These are phyloP conservation scores for Rhizoglyphus robini DNA, from an alignment of 1,140 invertebrate species.

Conservation along the genomic window DNA sequence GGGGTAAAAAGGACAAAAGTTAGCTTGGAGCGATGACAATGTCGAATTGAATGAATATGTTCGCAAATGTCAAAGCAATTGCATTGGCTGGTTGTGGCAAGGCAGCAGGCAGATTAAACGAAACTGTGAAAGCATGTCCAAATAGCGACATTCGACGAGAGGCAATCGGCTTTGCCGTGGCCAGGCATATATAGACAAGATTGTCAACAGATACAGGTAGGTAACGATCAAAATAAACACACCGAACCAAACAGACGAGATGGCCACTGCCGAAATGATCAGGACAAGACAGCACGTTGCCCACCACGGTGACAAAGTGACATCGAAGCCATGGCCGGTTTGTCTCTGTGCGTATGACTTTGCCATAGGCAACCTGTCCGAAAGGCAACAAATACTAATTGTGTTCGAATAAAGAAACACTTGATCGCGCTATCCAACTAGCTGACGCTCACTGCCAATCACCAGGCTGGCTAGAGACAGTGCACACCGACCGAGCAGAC, in stretches of 20 bases:
- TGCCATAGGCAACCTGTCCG: constrained; percentile 12
- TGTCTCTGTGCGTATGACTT: constrained; percentile 1
- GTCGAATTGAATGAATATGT: neutral
- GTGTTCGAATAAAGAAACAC: constrained; percentile 3
- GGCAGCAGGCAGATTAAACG: neutral
- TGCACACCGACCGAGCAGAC: neutral
- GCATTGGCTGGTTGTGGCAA: no score
- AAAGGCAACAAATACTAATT: constrained; percentile 13
- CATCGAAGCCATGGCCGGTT: neutral
- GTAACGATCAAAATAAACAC: neutral
- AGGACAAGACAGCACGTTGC: no score
- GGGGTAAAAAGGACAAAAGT: neutral
- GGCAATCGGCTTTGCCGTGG: no score
- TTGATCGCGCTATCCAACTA: neutral
- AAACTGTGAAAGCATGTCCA: neutral
- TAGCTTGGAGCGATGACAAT: neutral
- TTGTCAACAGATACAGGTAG: neutral
- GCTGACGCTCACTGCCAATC: neutral
- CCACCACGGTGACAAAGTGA: neutral
- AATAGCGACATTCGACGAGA: no score
- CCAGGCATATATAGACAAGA: neutral
- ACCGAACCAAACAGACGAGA: neutral
- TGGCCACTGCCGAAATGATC: no score
- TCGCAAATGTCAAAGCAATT: neutral
- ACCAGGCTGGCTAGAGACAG: neutral